Evolutionary conservation across 2,888 invertebrate species (phyloP), one percentile per base, ranked within the genome.

Genomic region (Leistus spinibarbis): DNA sequence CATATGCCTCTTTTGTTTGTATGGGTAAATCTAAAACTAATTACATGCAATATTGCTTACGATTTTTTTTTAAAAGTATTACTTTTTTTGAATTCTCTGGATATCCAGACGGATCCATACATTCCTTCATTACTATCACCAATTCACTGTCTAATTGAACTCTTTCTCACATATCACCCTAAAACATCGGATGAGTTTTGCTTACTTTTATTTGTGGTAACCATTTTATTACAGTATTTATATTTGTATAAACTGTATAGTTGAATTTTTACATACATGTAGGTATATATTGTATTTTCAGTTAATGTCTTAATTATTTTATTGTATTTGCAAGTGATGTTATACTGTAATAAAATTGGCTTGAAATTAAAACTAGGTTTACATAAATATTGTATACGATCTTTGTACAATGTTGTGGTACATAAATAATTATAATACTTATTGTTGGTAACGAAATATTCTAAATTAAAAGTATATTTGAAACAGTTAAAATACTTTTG

Each of bases 21-120:
- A 74, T 67, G 73, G 67, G 62, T 74, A 67, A 67, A 57, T 67
- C 73, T 74, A 67, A 74, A 67, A 40, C 79, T 78, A 79, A 77
- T 71, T 79, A 80, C 80, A 80, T 80, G 80, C 79, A 80, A 79
- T 81, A 81, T 81, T 81, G 81, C 81, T 80, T 80, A 69, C 76
- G 72, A 69, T 56, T 72, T 73, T 69, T 71, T 71, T 71, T 76
- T 40, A 2, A 40, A 65, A 40, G 60, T 69, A 76, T 71, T 76
- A 76, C 76, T 76, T 69, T 76, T 75, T 40, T 40, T 13, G 40
- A 40, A 40, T 40, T 7, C 40, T 40, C 40, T 40, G 40, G 40
- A 40, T 40, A 13, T 40, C 40, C 40, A 40, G 40, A 40, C 40
- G 40, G 40, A 40, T 40, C 40, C 40, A 40, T 40, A 27, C 27